Conservation (phyloP, 2,797 vertebrate genomes). For the Psittacula derbiana region DNA sequence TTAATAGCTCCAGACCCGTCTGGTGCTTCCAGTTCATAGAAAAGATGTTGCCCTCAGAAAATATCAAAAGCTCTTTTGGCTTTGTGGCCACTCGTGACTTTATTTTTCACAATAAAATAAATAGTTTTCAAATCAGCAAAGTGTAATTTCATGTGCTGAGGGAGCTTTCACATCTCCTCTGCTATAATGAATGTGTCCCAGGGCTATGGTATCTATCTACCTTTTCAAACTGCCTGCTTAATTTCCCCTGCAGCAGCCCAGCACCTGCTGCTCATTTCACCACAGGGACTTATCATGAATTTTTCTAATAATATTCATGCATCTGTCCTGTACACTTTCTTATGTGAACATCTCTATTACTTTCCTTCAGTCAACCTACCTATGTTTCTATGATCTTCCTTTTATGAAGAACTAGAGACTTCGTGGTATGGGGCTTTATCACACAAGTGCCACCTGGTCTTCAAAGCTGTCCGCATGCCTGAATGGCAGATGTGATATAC, state of each 20-base stretch:
- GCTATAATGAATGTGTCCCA: slow-evolving; percentile 17
- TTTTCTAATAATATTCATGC: slow-evolving; percentile 32
- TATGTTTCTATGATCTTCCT: background rate
- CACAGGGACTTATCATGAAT: background rate
- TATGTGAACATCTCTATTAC: slow-evolving; percentile 8
- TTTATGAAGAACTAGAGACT: background rate
- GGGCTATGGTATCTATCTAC: slow-evolving; percentile 22
- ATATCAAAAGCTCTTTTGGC: background rate
- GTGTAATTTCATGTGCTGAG: background rate
- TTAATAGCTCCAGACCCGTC: background rate
- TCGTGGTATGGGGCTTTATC: background rate
- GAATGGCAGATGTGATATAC: background rate
- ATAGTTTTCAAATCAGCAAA: slow-evolving; percentile 35
- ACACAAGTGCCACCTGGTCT: background rate
- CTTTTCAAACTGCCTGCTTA: slow-evolving; percentile 36
- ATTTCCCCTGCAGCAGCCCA: slow-evolving; percentile 20
- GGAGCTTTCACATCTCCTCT: background rate
- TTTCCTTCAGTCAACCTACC: background rate
- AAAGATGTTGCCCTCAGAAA: background rate
- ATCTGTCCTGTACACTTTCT: slow-evolving; percentile 10
- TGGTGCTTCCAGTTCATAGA: background rate
- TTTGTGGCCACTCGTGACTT: background rate
- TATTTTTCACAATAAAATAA: slow-evolving; percentile 22
- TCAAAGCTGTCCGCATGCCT: background rate
- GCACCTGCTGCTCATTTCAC: slow-evolving; percentile 49